These are phyloP conservation scores for Takifugu rubripes DNA, from an alignment of 2,797 vertebrate genomes.

Conservation along the genomic window DNA sequence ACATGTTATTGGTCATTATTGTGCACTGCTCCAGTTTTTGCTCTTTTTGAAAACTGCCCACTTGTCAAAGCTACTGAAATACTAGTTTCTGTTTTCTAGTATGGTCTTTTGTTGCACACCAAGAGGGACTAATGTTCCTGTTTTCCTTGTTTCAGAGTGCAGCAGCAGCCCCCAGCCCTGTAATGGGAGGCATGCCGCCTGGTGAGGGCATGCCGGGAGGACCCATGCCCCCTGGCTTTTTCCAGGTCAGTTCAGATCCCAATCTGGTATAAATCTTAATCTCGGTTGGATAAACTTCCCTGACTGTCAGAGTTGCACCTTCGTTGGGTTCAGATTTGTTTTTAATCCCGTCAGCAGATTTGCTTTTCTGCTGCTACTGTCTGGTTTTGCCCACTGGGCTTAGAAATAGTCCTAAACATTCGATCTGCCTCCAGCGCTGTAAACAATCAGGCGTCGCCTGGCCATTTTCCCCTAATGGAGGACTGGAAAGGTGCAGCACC, in stretches of 20 bases:
- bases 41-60: too few species aligned
- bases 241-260: constrained; percentile 83
- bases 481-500: constrained; percentile 74
- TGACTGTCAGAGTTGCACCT: neutral
- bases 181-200: constrained; percentile 98
- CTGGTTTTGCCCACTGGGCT: constrained; percentile 21
- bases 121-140: constrained; percentile 6
- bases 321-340: constrained; percentile 1
- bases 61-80: too few species aligned
- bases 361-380: constrained; percentile 2
- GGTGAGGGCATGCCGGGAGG: constrained; percentile 96
- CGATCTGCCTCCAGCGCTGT: constrained; percentile 55
- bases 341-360: neutral
- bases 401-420: constrained; percentile 37
- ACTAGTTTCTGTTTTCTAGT: neutral
- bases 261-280: neutral
- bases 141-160: constrained; percentile 82
- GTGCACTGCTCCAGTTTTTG: too few species aligned
- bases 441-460: constrained; percentile 64
- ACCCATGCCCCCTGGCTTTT: constrained; percentile 96
- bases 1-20: too few species aligned
- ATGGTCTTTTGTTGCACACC: neutral
- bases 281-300: neutral
- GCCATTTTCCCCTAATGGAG: constrained; percentile 70
- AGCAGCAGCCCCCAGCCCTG: constrained; percentile 95